Conservation (phyloP, 2,113 vertebrate species). For the Rhinolophus ferrumequinum region DNA sequence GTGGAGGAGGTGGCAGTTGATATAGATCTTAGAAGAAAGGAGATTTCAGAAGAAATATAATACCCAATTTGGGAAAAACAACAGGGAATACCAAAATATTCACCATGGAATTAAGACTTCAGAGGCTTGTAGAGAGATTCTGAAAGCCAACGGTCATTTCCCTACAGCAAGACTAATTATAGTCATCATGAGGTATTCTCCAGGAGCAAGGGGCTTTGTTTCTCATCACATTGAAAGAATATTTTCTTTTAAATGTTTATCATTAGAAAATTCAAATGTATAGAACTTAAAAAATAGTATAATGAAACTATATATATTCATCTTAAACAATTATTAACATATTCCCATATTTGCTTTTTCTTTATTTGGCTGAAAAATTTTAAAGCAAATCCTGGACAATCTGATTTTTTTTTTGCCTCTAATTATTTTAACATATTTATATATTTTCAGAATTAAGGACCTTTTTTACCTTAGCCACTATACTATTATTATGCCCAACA, state of each 20-base stretch:
- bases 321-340: not conserved
- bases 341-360: not conserved
- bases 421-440: not conserved
- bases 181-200: not conserved
- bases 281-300: not conserved
- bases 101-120: not conserved
- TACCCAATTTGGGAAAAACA: not conserved
- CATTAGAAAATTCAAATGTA: not conserved
- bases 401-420: not conserved
- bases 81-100: not conserved
- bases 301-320: not conserved
- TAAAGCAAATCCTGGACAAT: not conserved
- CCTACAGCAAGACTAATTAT: not conserved
- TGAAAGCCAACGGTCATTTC: not conserved
- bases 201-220: not conserved
- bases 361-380: not conserved
- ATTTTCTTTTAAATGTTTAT: not conserved
- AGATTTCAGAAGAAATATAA: conserved; percentile 4
- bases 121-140: not conserved
- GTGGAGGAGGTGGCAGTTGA: not conserved
- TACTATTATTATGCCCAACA: not conserved
- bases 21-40: not conserved
- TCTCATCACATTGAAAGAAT: not conserved
- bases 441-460: not conserved
- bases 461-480: not conserved